phyloP scores from a whole-genome alignment of 1,140 invertebrate species.

The Leguminivora glycinivorella region DNA sequence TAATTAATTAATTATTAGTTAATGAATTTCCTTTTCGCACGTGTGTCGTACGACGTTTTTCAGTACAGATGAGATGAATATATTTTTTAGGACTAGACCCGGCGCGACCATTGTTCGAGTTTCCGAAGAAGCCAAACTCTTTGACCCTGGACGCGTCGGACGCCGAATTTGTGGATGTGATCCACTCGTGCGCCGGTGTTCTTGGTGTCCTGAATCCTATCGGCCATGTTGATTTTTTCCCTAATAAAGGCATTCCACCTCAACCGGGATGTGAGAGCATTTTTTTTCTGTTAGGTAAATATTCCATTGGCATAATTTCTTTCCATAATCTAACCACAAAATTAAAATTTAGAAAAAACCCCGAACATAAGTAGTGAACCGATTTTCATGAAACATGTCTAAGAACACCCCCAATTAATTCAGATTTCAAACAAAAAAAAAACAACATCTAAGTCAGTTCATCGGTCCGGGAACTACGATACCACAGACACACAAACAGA shows the following conservation, averaged over 20 bases:
- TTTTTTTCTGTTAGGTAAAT: constrained; percentile 77
- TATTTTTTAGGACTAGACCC: constrained; percentile 78
- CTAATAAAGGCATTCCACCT: constrained; percentile 64
- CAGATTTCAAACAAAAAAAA: no score
- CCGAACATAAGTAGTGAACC: no score
- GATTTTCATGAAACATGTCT: no score
- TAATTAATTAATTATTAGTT: no score
- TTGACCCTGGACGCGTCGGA: constrained; percentile 75
- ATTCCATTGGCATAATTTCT: neutral
- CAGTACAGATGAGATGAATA: no score
- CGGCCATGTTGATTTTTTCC: constrained; percentile 79
- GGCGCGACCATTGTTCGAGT: constrained; percentile 77
- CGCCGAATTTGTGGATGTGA: constrained; percentile 79
- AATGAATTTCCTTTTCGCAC: no score
- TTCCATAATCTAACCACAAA: neutral
- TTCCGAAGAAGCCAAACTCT: constrained; percentile 40
- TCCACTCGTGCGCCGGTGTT: constrained; percentile 77
- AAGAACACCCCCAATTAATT: no score
- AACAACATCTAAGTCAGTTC: no score
- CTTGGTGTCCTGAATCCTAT: constrained; percentile 66
- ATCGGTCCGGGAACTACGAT: no score
- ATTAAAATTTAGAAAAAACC: no score
- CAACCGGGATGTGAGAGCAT: constrained; percentile 76
- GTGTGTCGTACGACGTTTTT: no score
- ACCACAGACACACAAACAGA: no score